Evolutionary conservation across 2,797 vertebrate genomes (phyloP).

Genomic region (Vireo griseus): DNA sequence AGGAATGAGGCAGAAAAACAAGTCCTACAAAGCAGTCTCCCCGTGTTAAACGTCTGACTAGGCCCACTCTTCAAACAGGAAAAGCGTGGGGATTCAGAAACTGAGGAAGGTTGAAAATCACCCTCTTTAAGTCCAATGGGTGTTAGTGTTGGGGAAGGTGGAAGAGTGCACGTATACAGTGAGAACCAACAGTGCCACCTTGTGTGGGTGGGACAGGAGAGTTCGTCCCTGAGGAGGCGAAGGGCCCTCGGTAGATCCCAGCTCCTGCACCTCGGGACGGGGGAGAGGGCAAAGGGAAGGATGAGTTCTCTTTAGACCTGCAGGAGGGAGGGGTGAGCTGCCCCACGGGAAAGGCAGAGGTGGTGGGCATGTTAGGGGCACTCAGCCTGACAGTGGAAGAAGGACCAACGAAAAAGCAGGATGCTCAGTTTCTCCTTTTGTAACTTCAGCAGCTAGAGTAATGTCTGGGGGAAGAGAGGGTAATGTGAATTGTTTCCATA

Average conservation of each 20-base stretch:
- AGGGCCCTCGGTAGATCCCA: background rate
- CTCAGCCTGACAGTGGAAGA: background rate
- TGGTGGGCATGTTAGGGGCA: background rate
- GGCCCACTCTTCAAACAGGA: background rate
- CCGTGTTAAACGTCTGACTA: background rate
- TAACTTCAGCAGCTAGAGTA: background rate
- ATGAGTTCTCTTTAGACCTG: background rate
- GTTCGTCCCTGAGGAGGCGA: background rate
- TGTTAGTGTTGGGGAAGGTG: background rate
- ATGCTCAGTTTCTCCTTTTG: background rate
- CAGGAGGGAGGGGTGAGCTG: background rate
- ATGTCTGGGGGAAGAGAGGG: background rate
- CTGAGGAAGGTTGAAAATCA: background rate
- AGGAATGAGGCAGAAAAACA: background rate
- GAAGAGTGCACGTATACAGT: background rate
- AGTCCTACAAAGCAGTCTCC: background rate
- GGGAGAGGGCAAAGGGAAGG: background rate
- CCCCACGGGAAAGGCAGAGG: background rate
- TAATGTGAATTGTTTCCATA: background rate
- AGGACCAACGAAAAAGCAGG: background rate
- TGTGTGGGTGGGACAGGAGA: background rate
- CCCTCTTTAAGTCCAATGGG: rapidly evolving
- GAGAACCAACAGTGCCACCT: slow-evolving; percentile 42
- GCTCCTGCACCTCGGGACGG: rapidly evolving
- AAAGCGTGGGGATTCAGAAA: background rate